Conservation (phyloP, 2,888 invertebrate genomes). For the Archips xylosteana region DNA sequence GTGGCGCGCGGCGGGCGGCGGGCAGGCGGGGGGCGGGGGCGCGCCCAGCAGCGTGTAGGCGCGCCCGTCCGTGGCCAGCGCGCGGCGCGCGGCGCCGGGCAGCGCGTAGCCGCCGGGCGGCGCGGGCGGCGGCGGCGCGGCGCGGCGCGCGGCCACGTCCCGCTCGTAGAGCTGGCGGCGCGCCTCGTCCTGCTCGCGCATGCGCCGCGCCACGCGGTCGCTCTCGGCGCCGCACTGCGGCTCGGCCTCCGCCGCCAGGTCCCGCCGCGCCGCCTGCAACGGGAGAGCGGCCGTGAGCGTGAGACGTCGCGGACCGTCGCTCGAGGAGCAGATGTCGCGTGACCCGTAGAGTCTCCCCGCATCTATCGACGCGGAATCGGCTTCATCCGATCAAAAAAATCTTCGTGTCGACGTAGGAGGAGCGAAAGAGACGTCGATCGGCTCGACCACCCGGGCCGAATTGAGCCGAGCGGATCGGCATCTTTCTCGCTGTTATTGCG, state of each 20-base stretch:
- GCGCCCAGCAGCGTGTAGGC: not conserved
- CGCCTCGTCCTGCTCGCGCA: slow-evolving; percentile 16
- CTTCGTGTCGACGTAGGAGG: no score
- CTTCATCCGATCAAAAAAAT: no score
- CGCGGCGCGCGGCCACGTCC: slow-evolving; percentile 26
- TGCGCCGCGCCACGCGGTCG: slow-evolving; percentile 19
- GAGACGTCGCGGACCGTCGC: not conserved
- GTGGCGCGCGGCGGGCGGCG: not conserved
- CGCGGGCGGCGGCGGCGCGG: not conserved
- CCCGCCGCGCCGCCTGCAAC: not conserved
- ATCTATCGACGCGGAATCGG: no score
- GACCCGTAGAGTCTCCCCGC: no score
- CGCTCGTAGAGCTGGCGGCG: slow-evolving; percentile 24
- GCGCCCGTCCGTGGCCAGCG: slow-evolving; percentile 20
- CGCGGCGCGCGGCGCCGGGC: slow-evolving; percentile 26
- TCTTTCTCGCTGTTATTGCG: no score
- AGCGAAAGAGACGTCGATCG: no score
- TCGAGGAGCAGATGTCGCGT: no score
- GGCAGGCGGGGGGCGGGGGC: not conserved
- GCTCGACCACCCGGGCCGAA: no score
- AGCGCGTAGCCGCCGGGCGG: slow-evolving; percentile 10
- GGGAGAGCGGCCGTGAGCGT: not conserved
- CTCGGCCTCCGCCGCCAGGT: not conserved
- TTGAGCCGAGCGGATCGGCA: no score
- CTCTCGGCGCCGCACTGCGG: slow-evolving; percentile 16